These are phyloP conservation scores for Lamellibrachia satsuma DNA, from an alignment of 2,888 invertebrate genomes.

Conservation along the genomic window DNA sequence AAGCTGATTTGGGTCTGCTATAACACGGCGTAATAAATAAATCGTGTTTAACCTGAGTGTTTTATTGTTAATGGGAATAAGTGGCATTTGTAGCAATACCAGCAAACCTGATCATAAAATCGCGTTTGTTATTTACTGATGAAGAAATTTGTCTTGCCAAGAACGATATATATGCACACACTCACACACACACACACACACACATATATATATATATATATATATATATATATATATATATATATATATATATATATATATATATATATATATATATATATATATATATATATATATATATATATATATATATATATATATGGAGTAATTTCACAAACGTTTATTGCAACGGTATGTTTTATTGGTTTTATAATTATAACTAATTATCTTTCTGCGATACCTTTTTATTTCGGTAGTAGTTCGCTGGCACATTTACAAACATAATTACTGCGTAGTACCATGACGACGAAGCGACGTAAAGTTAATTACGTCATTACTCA, in stretches of 20 bases:
- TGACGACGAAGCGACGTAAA: background rate
- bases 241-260: too few relatives aligned
- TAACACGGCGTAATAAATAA: background rate
- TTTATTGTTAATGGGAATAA: background rate
- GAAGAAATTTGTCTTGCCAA: background rate
- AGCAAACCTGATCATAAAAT: background rate
- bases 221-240: too few relatives aligned
- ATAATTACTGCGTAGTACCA: background rate
- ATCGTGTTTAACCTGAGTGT: background rate
- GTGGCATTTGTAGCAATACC: background rate
- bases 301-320: too few relatives aligned
- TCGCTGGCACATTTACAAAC: background rate
- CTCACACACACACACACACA: too few relatives aligned
- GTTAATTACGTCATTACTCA: background rate
- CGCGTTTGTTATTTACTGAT: background rate
- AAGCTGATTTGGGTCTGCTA: background rate
- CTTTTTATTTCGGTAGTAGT: background rate
- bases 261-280: too few relatives aligned
- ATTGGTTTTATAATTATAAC: background rate
- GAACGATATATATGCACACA: background rate
- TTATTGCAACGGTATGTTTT: background rate
- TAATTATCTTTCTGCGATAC: background rate
- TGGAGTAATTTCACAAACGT: background rate
- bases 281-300: too few relatives aligned
- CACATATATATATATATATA: too few relatives aligned